Percentiles rank a stretch among this genome's conserved stretches.
phyloP scores from a whole-genome alignment of 1,140 invertebrate species.

The Drosophila triauraria region DNA sequence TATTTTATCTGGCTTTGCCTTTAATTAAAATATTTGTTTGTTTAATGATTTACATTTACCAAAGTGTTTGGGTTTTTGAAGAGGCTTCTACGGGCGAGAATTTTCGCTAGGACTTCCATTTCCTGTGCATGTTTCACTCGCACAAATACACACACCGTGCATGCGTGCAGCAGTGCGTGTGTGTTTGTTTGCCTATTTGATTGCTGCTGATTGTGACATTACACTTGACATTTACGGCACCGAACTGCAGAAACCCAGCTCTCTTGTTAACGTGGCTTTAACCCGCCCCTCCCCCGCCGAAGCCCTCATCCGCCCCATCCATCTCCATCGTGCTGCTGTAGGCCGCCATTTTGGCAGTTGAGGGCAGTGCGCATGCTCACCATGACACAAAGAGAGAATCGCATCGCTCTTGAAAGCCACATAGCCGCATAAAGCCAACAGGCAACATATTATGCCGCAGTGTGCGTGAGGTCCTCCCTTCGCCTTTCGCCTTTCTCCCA shows the following conservation, averaged over 20 bases:
- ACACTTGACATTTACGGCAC: conserved; percentile 84
- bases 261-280: conserved; percentile 22
- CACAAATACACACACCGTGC: conserved; percentile 31
- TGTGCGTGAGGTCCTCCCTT: conserved; percentile 37
- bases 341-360: conserved; percentile 74
- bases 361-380: conserved; percentile 70
- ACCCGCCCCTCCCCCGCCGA: not conserved
- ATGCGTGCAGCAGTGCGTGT: conserved; percentile 32
- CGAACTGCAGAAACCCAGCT: conserved; percentile 53
- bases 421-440: conserved; percentile 49
- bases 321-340: conserved; percentile 21
- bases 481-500: not conserved
- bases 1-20: not conserved
- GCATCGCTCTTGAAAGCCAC: conserved; percentile 48
- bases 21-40: conserved; percentile 7
- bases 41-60: not conserved
- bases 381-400: conserved; percentile 62
- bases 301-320: conserved; percentile 2
- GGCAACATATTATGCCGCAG: conserved; percentile 63
- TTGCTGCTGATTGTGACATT: conserved; percentile 84
- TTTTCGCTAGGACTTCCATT: conserved; percentile 53
- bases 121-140: conserved; percentile 71
- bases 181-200: conserved; percentile 81
- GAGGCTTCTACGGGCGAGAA: not conserved
- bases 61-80: not conserved